phyloP scores from a whole-genome alignment of 2,797 vertebrate species.

The Sebastes oblongus region DNA sequence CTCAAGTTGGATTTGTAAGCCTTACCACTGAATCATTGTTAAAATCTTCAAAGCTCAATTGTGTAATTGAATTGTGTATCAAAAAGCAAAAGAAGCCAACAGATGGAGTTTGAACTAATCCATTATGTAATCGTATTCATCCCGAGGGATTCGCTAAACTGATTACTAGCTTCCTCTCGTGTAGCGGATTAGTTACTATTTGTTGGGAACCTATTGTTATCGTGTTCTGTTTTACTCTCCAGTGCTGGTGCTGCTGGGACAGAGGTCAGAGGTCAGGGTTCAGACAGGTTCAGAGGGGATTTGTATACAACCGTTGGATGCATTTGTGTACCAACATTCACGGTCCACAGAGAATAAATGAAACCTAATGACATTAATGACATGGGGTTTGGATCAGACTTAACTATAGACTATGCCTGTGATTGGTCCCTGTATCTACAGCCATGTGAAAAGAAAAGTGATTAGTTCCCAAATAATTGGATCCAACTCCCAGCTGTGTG shows the following conservation, averaged over 20 bases:
- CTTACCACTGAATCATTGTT: neutral
- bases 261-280: neutral
- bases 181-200: neutral
- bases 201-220: neutral
- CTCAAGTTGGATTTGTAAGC: neutral
- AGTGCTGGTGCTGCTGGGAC: neutral
- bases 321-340: neutral
- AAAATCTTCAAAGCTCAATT: neutral
- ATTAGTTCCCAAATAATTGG: too few relatives aligned
- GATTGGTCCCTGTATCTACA: too few relatives aligned
- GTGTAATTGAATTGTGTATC: neutral
- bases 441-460: too few relatives aligned
- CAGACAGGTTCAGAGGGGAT: neutral
- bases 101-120: conserved; percentile 17
- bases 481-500: too few relatives aligned
- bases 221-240: neutral
- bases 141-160: neutral
- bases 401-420: too few relatives aligned
- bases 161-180: neutral
- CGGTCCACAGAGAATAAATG: neutral
- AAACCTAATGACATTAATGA: neutral
- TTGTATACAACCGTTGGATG: too few relatives aligned
- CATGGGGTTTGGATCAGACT: neutral
- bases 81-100: neutral
- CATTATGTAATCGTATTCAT: neutral